Conservation (phyloP, 2,113 vertebrate species). For the Murina feae region DNA sequence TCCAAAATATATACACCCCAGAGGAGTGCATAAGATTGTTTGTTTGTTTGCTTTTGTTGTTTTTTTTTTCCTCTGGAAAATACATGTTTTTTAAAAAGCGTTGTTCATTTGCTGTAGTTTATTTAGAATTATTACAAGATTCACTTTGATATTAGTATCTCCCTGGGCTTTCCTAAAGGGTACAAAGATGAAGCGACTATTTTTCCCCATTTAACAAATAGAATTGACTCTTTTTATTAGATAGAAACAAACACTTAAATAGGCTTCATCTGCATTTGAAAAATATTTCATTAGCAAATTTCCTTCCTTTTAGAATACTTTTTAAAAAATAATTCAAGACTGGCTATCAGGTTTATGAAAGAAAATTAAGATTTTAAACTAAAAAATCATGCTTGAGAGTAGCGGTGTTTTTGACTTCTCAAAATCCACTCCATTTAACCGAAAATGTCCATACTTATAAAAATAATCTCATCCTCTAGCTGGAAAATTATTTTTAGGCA, state of each 20-base stretch:
- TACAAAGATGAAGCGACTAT: background rate
- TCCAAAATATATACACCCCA: constrained; percentile 26
- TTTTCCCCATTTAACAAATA: background rate
- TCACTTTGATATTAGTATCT: background rate
- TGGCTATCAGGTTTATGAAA: background rate
- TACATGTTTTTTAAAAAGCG: background rate
- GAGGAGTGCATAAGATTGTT: background rate
- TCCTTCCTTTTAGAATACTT: background rate
- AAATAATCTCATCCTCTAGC: background rate
- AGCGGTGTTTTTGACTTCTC: background rate
- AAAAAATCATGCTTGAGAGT: background rate
- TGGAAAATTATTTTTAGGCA: background rate
- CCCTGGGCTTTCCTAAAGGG: background rate
- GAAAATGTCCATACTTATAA: background rate
- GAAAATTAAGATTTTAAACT: background rate
- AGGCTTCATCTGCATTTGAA: background rate
- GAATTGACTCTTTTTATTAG: background rate
- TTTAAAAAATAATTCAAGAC: background rate
- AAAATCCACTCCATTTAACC: background rate
- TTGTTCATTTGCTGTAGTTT: background rate
- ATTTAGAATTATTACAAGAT: background rate
- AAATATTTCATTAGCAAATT: background rate
- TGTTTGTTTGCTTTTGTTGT: too few relatives aligned
- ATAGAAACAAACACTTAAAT: background rate
- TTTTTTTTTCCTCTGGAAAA: background rate